Evolutionary conservation across 2,797 vertebrate species (phyloP).

Genomic region (Podarcis siculus): DNA sequence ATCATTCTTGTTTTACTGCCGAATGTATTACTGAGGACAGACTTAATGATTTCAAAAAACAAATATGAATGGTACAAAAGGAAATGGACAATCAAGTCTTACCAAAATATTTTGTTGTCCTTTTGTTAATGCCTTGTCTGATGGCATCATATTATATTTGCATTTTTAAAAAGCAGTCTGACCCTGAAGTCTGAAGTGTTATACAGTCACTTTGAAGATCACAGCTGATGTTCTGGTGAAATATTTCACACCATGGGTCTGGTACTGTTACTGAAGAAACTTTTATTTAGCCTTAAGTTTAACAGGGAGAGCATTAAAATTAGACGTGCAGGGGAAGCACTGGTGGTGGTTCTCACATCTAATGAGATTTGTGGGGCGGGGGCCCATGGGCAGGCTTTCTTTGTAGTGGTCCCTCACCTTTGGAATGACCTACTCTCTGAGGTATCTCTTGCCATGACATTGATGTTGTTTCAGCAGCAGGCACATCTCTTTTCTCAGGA

Average conservation of each 20-base stretch:
- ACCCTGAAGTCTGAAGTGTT: not conserved
- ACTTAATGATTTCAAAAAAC: constrained; percentile 48
- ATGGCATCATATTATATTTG: constrained; percentile 31
- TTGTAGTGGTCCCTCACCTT: too few relatives aligned
- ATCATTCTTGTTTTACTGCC: constrained; percentile 52
- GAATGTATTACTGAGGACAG: constrained; percentile 60
- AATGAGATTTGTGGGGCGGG: not conserved
- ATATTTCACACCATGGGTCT: not conserved
- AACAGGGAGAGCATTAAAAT: too few relatives aligned
- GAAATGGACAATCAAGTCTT: constrained; percentile 29
- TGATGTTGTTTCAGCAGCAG: too few relatives aligned
- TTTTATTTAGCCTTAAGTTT: too few relatives aligned
- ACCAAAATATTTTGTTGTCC: constrained; percentile 44
- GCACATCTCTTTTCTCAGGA: too few relatives aligned
- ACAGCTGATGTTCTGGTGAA: not conserved
- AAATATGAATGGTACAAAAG: constrained; percentile 47
- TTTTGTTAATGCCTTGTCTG: constrained; percentile 53
- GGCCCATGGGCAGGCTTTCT: not conserved
- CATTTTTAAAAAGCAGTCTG: not conserved
- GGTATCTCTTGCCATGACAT: too few relatives aligned
- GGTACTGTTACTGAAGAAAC: too few relatives aligned
- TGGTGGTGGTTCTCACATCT: too few relatives aligned
- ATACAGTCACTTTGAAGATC: not conserved
- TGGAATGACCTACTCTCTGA: too few relatives aligned
- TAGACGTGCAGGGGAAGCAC: too few relatives aligned